These are phyloP conservation scores for Orestias chungarensis DNA, from an alignment of 2,797 vertebrate species.

Conservation along the genomic window DNA sequence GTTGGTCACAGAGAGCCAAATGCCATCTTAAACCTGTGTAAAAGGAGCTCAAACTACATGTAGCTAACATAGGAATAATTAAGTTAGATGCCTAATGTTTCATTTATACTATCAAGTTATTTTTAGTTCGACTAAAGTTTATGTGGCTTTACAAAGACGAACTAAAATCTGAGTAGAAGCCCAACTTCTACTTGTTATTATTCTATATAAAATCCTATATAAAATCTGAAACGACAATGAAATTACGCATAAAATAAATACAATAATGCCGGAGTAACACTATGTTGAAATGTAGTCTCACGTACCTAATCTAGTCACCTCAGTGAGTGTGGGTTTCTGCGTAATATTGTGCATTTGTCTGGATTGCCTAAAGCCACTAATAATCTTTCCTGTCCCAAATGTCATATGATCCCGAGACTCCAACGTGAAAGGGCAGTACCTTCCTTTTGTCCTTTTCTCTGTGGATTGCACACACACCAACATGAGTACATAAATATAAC, in stretches of 20 bases:
- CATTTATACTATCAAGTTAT: background rate
- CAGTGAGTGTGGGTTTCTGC: background rate
- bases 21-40: background rate
- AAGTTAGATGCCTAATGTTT: background rate
- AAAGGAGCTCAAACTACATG: background rate
- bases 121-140: background rate
- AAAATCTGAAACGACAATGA: background rate
- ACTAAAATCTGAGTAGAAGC: background rate
- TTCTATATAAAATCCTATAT: background rate
- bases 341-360: conserved; percentile 13
- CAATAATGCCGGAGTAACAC: background rate
- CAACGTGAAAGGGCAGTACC: conserved; percentile 62
- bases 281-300: background rate
- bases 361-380: conserved; percentile 45
- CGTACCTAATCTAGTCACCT: background rate
- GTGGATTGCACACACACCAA: background rate
- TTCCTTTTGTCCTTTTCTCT: conserved; percentile 28
- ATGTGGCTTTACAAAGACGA: background rate
- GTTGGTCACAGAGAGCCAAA: background rate
- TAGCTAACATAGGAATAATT: background rate
- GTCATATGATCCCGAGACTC: conserved; percentile 49
- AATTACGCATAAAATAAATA: background rate
- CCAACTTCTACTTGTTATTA: background rate
- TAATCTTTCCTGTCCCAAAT: conserved; percentile 65
- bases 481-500: background rate